phyloP scores from a whole-genome alignment of 1,140 invertebrate species.

The Coenobita brevimanus region DNA sequence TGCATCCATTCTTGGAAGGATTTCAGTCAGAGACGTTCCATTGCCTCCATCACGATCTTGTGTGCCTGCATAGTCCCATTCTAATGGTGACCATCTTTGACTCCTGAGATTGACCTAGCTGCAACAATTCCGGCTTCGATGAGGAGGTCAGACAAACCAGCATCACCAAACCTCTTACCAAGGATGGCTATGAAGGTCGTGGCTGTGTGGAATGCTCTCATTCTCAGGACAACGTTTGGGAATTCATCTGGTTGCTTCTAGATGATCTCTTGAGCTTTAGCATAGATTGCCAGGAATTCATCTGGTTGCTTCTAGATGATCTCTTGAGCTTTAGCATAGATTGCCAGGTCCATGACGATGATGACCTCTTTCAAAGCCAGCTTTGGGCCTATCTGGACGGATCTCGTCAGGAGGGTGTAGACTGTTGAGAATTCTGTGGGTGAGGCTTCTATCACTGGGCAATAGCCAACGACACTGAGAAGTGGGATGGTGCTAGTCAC shows the following conservation, averaged over 20 bases:
- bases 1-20: background rate
- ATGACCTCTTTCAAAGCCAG: background rate
- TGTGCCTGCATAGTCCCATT: constrained; percentile 20
- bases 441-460: background rate
- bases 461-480: background rate
- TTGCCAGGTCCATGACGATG: constrained; percentile 1
- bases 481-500: too few species aligned
- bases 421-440: background rate
- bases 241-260: constrained; percentile 10
- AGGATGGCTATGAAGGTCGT: background rate
- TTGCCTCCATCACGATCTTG: constrained; percentile 27
- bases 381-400: background rate
- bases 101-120: background rate
- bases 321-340: constrained; percentile 23
- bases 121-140: background rate
- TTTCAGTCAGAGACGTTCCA: constrained; percentile 12
- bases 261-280: constrained; percentile 11
- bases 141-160: background rate
- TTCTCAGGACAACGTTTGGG: background rate
- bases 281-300: constrained; percentile 16
- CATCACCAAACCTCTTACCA: background rate
- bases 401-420: background rate
- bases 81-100: background rate
- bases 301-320: too few species aligned
- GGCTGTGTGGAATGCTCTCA: constrained; percentile 2